Evolutionary conservation across 1,140 invertebrate species (phyloP).

Genomic region (Cotesia chilonis): DNA sequence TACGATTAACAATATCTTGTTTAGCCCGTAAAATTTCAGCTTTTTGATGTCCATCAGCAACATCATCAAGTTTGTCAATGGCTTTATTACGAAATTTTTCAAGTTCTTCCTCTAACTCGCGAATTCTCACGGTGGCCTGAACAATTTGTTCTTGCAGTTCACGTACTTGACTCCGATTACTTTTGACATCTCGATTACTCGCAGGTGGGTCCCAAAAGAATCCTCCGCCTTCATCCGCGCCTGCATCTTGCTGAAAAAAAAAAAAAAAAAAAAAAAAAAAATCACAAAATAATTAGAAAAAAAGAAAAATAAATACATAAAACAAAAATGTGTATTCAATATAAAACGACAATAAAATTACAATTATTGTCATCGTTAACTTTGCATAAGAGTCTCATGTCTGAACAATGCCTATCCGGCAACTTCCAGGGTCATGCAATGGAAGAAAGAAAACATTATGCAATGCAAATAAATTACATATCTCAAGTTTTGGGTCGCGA

Average conservation of each 20-base stretch:
- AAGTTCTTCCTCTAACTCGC: constrained; percentile 56
- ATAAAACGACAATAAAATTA: constrained; percentile 18
- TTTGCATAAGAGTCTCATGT: constrained; percentile 59
- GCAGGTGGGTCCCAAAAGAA: constrained; percentile 60
- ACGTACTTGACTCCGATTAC: constrained; percentile 45
- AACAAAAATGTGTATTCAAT: too few species aligned
- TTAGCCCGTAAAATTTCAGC: constrained; percentile 58
- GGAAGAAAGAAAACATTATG: constrained; percentile 48
- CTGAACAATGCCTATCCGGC: constrained; percentile 52
- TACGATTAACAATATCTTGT: constrained; percentile 63
- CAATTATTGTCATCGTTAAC: constrained; percentile 50
- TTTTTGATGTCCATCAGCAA: constrained; percentile 56
- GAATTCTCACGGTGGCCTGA: constrained; percentile 61
- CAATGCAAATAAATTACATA: constrained; percentile 48
- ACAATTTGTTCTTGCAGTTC: constrained; percentile 57
- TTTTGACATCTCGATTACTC: constrained; percentile 49
- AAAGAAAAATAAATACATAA: neutral
- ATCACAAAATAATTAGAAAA: neutral
- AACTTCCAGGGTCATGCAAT: constrained; percentile 40
- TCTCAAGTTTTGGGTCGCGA: constrained; percentile 41
- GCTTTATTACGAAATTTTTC: constrained; percentile 50
- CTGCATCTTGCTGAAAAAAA: constrained; percentile 47
- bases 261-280: constrained; percentile 37
- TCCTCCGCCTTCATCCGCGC: constrained; percentile 49
- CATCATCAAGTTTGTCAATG: constrained; percentile 51